Percentiles rank a stretch among this genome's conserved stretches.
Conservation (phyloP, 2,113 vertebrate species). For the Cheirogaleus medius region DNA sequence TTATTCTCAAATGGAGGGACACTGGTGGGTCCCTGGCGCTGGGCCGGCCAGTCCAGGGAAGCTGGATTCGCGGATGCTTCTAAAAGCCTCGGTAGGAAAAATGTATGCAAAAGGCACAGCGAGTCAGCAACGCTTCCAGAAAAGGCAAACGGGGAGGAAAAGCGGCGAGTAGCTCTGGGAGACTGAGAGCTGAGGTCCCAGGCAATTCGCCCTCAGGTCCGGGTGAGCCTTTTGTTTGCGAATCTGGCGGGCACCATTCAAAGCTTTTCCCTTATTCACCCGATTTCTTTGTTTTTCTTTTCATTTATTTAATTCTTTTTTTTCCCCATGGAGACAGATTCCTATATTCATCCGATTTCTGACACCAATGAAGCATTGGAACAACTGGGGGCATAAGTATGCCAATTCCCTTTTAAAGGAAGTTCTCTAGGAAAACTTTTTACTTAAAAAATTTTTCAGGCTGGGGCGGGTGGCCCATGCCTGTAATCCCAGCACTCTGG, state of each 20-base stretch:
- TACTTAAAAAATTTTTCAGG: background rate
- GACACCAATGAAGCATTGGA: background rate
- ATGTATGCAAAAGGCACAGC: background rate
- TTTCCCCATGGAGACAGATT: too few species aligned
- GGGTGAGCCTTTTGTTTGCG: too few species aligned
- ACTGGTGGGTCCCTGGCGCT: background rate
- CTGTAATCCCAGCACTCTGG: too few species aligned
- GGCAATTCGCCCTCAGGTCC: fast-evolving
- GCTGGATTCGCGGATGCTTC: background rate
- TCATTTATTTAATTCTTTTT: too few species aligned
- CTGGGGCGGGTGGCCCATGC: too few species aligned
- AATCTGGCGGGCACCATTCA: background rate
- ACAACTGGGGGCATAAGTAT: background rate
- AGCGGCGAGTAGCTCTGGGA: fast-evolving
- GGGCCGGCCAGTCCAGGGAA: background rate
- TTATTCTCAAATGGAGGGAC: background rate
- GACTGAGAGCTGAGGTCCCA: background rate
- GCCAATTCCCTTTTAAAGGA: background rate
- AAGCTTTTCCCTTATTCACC: background rate
- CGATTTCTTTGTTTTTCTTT: too few species aligned
- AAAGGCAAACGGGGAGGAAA: background rate
- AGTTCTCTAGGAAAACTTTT: background rate
- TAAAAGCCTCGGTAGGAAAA: background rate
- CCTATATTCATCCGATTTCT: background rate
- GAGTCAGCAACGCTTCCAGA: background rate